Evolutionary conservation across 2,888 invertebrate genomes (phyloP), one percentile per base, ranked within the genome.

Genomic region (Limnephilus lunatus): DNA sequence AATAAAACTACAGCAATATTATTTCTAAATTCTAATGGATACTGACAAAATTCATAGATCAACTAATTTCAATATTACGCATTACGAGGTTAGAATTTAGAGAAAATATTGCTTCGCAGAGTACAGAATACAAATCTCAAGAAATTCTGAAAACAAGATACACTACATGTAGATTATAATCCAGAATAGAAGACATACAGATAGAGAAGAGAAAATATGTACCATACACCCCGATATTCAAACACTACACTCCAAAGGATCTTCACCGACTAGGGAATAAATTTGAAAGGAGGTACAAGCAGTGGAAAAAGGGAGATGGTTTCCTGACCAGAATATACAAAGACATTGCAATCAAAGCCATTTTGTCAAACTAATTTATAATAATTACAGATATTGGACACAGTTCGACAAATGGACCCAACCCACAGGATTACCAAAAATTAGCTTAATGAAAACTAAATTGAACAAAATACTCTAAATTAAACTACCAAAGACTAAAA

Each of bases 141-240:
- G 15, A 80, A 44, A 80, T 89, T 31, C 88, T 89, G 88, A 89
- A 89, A 83, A 89, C 90, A 85, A 91, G 81, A 86, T 85, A 89
- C 53, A 39, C 48, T 82, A 85, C 90, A 85, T 87, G 32, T 91
- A 85, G 68, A 91, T 90, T 83, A 92, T 81, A 92, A 93, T 90
- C 85, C 48, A 82, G 48, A 48, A 87, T 53, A 87, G 89, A 88
- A 48, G 39, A 31, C 91, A 89, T n/a, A 82, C 15, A 81, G 81
- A 83, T 90, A 85, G 89, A 92, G 80, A 86, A 87, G 88, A 89
- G 88, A 32, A 31, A 85, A 68, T 68, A 80, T 68, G 9, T n/a
- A 68, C 68, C 68, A 68, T n/a, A 68, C 35, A 80, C 35, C 68
- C 80, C 32, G 32, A 53, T 32, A 39, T 90, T 85, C 48, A 90